Evolutionary conservation across 2,113 vertebrate genomes (phyloP), one percentile per base, ranked within the genome.

Genomic region (Gulo gulo): DNA sequence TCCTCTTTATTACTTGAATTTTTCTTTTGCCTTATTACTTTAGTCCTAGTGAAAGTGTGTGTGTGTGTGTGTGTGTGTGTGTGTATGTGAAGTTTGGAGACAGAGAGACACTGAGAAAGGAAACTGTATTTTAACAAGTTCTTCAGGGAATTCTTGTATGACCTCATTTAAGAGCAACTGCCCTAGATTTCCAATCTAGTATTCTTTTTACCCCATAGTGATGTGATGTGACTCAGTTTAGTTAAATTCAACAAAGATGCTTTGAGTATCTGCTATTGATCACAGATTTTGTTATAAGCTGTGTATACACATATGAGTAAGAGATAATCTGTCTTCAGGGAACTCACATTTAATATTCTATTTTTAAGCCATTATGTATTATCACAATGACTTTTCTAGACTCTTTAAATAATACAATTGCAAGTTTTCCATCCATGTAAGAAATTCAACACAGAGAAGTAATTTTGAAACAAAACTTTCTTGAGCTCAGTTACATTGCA

Each of bases 331-430:
- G 4, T 85, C 65, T 95, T 83, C 16, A 74, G 79, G 39, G 14
- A 95, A 78, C 16, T 91, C 29, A 86, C 18, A 76, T 89, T 91
- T 69, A 69, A 34, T 55, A 61, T 91, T 73, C 65, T n/a, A 42
- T 13, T 78, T 78, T 85, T 79, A 93, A 95, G 67, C 52, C 29
- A 69, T 65, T 74, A 55, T 78, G 1, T 52, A 24, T 87, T 87
- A 89, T 87, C n/a, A 84, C n/a, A 61, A 6, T 79, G 82, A 36
- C 87, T 88, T 57, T 63, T 92, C 52, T 74, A 96, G 76, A 79
- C 21, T 23, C 39, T n/a, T 23, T 69, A 65, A 95, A 79, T 16
- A 76, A 91, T 81, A 29, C 15, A n/a, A 59, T 6, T 67, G 24
- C 52, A 29, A 55, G 2, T 11, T 71, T 95, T 71, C 55, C 5